Evolutionary conservation across 2,113 vertebrate species (phyloP).

Genomic region (Indri indri): DNA sequence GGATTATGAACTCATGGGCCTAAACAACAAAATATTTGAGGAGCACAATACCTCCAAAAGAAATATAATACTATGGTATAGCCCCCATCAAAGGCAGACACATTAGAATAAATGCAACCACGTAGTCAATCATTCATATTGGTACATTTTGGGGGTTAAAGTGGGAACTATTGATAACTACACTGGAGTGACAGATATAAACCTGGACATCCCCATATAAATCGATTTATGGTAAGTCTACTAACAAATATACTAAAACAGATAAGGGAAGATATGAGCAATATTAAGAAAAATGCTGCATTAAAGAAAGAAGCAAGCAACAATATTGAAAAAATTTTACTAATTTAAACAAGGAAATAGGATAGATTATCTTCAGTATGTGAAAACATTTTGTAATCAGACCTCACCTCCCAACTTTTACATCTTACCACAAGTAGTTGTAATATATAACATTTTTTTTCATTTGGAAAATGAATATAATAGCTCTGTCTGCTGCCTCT

Average conservation of each 20-base stretch:
- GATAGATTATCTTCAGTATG: not conserved
- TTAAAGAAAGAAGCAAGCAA: not conserved
- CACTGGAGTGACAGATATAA: not conserved
- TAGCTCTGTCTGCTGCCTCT: not conserved
- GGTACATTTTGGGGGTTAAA: not conserved
- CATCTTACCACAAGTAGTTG: not conserved
- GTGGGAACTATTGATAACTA: not conserved
- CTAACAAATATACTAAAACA: not conserved
- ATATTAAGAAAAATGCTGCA: not conserved
- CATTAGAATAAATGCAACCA: not conserved
- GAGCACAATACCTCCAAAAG: not conserved
- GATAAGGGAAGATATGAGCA: not conserved
- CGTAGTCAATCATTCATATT: not conserved
- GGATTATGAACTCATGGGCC: not conserved
- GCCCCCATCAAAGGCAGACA: not conserved
- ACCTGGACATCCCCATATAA: not conserved
- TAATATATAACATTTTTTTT: not conserved
- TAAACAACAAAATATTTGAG: not conserved
- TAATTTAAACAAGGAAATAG: not conserved
- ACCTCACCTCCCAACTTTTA: not conserved
- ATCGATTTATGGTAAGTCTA: not conserved
- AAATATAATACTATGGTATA: not conserved
- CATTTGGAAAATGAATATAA: not conserved
- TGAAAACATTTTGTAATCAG: not conserved
- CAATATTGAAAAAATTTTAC: not conserved